Base-by-base conservation (phyloP, 2,797 vertebrate species). In the Halcyon leucocephala region DNA sequence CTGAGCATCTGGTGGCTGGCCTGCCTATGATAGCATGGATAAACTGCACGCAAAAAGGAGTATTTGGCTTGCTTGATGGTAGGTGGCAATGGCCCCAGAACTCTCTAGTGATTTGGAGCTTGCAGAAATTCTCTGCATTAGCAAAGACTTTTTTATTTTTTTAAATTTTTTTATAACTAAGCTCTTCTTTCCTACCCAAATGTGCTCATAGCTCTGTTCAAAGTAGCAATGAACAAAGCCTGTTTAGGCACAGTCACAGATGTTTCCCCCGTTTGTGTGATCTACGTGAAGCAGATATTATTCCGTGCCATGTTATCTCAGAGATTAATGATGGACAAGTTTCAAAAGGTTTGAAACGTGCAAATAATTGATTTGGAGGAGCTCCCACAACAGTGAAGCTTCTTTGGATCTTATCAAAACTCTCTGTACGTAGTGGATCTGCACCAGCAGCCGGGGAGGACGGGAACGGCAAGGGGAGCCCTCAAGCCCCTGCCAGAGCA, bases 1-100 rank as follows among this genome's bases (percentile, higher is more conserved):
- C 93, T 95, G 94, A 95, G 95, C 93, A 95, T 92, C 91, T 97
- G 94, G 79, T 96, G 87, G 85, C 95, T 93, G 92, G 92, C 54
- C 94, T 86, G 87, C 62, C 93, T 62, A 2, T 5, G 90, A 81
- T 24, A 95, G 85, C 77, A 51, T 0, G 33, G 82, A 61, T n/a
- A 65, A 74, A 33, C 89, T 37, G 71, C 95, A 90, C 8, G 12
- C 87, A 87, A 42, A 90, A 72, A 52, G 4, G 66, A 88, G 44
- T 11, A 4, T 71, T 93, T 95, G 95, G 91, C 92, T 93, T 65
- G 44, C 58, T 72, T 26, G 87, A n/a, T 10, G 73, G 80, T 24
- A 89, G 95, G 51, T 73, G 51, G 87, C 70, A 52, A 33, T 41
- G 42, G 96, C 91, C 91, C 55, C 72, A 55, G 42, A 90, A 46